phyloP scores from a whole-genome alignment of 2,113 vertebrate genomes.

The Sorex fumeus region DNA sequence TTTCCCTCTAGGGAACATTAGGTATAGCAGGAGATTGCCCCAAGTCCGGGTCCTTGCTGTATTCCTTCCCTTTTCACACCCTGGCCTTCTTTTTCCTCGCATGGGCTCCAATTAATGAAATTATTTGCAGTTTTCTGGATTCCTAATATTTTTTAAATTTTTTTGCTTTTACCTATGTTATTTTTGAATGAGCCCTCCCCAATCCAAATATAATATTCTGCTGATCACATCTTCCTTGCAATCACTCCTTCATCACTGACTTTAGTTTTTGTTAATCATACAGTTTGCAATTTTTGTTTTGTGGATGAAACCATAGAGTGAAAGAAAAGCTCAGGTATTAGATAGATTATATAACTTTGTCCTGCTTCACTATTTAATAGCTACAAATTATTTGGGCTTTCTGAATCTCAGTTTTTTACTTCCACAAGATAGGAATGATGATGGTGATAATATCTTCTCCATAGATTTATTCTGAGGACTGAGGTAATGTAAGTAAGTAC shows the following conservation, averaged over 20 bases:
- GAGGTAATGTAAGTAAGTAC: neutral
- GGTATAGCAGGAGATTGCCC: neutral
- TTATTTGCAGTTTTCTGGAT: neutral
- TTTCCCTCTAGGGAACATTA: neutral
- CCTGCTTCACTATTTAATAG: neutral
- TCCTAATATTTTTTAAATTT: neutral
- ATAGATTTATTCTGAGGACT: slow-evolving; percentile 13
- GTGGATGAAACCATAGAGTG: neutral
- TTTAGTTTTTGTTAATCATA: neutral
- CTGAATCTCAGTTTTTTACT: slow-evolving; percentile 50
- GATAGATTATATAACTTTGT: neutral
- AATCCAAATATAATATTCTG: neutral
- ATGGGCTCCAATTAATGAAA: neutral
- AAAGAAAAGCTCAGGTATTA: neutral
- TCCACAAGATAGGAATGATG: neutral
- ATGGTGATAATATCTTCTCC: neutral
- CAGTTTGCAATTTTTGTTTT: neutral
- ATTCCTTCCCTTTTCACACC: neutral
- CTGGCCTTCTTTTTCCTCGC: neutral
- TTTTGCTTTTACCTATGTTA: neutral
- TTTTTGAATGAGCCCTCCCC: neutral
- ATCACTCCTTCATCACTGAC: too few relatives aligned
- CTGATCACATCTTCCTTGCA: neutral
- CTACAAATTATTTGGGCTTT: slow-evolving; percentile 8
- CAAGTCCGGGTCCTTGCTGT: neutral